phyloP scores from a whole-genome alignment of 2,797 vertebrate species.

The Danio kyathit region DNA sequence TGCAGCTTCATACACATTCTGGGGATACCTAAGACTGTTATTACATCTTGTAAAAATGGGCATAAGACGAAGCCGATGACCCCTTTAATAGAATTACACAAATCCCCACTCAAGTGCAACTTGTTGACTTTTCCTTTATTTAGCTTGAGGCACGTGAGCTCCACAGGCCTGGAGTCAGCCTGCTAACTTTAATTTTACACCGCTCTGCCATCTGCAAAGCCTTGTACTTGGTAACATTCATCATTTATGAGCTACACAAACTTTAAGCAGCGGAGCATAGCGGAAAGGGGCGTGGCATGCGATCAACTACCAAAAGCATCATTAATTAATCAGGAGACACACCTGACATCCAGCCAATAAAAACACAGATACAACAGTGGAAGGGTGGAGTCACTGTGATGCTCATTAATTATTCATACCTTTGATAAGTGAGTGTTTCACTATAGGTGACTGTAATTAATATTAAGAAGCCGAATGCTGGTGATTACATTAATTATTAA shows the following conservation, averaged over 20 bases:
- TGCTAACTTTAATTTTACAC: slow-evolving; percentile 33
- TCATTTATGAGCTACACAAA: slow-evolving; percentile 51
- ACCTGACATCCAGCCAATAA: slow-evolving; percentile 30
- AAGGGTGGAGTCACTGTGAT: slow-evolving; percentile 42
- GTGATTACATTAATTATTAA: no score
- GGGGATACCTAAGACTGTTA: neutral
- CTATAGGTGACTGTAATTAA: neutral
- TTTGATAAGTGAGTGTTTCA: slow-evolving; percentile 18
- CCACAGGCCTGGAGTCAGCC: slow-evolving; percentile 7
- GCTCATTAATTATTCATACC: slow-evolving; percentile 42
- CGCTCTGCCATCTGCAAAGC: slow-evolving; percentile 42
- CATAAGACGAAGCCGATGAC: neutral
- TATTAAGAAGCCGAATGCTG: neutral
- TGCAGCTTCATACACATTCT: neutral
- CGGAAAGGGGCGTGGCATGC: slow-evolving; percentile 48
- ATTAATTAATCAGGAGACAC: slow-evolving; percentile 53
- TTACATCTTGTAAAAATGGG: neutral
- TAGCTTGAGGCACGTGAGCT: slow-evolving; percentile 29
- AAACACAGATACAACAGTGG: neutral
- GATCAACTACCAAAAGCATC: slow-evolving; percentile 40
- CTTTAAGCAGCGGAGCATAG: slow-evolving; percentile 34
- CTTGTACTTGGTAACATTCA: slow-evolving; percentile 26
- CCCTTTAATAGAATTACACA: neutral
- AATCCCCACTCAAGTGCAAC: slow-evolving; percentile 10
- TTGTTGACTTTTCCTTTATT: neutral